Percentiles rank a stretch among this genome's conserved stretches.
Conservation (phyloP, 2,888 invertebrate genomes). For the Aphodius sticticus region DNA sequence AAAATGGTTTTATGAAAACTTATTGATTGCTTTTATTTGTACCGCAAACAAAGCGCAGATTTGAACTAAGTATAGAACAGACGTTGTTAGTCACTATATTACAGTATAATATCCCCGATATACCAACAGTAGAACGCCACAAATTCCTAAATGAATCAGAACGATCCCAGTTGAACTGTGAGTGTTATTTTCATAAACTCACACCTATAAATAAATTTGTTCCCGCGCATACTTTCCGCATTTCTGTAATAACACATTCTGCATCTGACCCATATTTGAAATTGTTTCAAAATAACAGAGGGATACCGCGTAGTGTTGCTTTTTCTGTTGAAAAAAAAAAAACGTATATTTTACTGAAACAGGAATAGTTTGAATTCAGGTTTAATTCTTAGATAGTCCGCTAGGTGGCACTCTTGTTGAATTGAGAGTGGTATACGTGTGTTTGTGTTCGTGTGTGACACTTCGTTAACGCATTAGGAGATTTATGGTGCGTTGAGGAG, state of each 20-base stretch:
- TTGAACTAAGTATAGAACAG: neutral
- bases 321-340: neutral
- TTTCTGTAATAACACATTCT: neutral
- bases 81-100: neutral
- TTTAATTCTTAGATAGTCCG: neutral
- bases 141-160: neutral
- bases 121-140: neutral
- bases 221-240: neutral
- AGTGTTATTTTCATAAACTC: slow-evolving; percentile 4
- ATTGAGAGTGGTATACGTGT: neutral
- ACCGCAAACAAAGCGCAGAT: too few relatives aligned
- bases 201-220: neutral
- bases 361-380: neutral
- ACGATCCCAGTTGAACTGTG: neutral
- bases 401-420: neutral
- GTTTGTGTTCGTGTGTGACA: neutral
- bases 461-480: neutral
- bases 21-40: too few relatives aligned
- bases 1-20: too few relatives aligned
- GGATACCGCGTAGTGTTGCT: neutral
- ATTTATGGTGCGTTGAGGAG: neutral
- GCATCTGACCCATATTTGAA: neutral
- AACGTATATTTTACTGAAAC: neutral
- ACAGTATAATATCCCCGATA: neutral
- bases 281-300: neutral